Evolutionary conservation across 2,888 invertebrate genomes (phyloP).

Genomic region (Eupsilia transversa): DNA sequence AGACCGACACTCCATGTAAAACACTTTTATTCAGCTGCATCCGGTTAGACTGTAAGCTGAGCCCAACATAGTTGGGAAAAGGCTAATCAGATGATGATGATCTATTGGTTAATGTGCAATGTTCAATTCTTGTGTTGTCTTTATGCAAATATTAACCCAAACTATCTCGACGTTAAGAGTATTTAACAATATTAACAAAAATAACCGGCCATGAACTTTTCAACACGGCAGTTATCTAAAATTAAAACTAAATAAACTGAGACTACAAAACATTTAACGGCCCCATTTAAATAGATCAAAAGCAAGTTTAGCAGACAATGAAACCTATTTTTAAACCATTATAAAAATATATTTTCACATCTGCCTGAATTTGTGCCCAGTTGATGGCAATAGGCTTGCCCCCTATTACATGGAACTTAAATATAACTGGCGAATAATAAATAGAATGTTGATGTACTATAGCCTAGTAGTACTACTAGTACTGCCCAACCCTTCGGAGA

Average conservation of each 20-base stretch:
- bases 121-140: too few relatives aligned
- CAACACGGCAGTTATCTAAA: neutral
- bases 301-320: neutral
- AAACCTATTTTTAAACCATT: conserved; percentile 10
- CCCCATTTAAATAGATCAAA: conserved; percentile 13
- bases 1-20: too few relatives aligned
- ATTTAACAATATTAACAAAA: neutral
- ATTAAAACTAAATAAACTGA: neutral
- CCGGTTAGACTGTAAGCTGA: too few relatives aligned
- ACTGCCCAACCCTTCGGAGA: neutral
- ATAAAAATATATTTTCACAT: neutral
- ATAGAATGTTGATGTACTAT: neutral
- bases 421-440: neutral
- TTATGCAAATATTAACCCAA: neutral
- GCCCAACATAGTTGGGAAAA: too few relatives aligned
- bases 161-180: neutral
- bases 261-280: conserved; percentile 1
- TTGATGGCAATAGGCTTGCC: neutral
- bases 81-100: too few relatives aligned
- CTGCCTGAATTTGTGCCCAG: neutral
- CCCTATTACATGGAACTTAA: neutral
- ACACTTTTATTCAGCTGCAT: too few relatives aligned
- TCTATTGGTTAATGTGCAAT: neutral
- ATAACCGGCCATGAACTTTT: neutral
- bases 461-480: too few relatives aligned